phyloP scores from a whole-genome alignment of 2,113 vertebrate genomes.

The Colius striatus region DNA sequence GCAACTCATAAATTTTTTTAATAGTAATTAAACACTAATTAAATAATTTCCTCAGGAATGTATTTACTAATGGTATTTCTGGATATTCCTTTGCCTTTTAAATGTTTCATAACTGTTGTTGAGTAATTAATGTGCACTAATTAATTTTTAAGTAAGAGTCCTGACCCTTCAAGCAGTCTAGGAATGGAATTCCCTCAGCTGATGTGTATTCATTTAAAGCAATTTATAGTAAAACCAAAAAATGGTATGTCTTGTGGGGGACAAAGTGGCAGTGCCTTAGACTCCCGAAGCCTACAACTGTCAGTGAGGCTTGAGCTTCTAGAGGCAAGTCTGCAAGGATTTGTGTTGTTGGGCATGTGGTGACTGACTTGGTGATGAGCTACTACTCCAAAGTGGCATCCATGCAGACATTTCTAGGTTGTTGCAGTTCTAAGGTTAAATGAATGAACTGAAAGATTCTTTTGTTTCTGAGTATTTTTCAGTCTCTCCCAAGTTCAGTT shows the following conservation, averaged over 20 bases:
- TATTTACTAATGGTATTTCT: constrained; percentile 62
- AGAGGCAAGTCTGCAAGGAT: neutral
- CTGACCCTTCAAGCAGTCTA: constrained; percentile 51
- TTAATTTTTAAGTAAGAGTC: constrained; percentile 64
- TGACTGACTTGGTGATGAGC: neutral
- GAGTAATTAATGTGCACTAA: constrained; percentile 68
- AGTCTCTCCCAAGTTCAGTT: neutral
- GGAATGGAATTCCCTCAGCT: constrained; percentile 40
- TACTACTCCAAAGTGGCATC: neutral
- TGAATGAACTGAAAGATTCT: neutral
- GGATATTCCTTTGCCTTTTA: constrained; percentile 46
- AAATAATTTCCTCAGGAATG: constrained; percentile 59
- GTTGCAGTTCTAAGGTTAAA: neutral
- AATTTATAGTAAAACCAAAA: constrained; percentile 16
- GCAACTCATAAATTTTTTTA: constrained; percentile 29
- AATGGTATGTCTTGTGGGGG: neutral
- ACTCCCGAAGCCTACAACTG: neutral
- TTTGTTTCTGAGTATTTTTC: neutral
- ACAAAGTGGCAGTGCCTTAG: neutral
- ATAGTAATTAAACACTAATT: constrained; percentile 46
- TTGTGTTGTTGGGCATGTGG: accelerated
- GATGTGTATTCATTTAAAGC: constrained; percentile 44
- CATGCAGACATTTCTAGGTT: neutral
- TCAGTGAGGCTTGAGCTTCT: neutral
- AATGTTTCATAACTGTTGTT: constrained; percentile 63